phyloP scores from a whole-genome alignment of 2,113 vertebrate species.

The Callionymus lyra region DNA sequence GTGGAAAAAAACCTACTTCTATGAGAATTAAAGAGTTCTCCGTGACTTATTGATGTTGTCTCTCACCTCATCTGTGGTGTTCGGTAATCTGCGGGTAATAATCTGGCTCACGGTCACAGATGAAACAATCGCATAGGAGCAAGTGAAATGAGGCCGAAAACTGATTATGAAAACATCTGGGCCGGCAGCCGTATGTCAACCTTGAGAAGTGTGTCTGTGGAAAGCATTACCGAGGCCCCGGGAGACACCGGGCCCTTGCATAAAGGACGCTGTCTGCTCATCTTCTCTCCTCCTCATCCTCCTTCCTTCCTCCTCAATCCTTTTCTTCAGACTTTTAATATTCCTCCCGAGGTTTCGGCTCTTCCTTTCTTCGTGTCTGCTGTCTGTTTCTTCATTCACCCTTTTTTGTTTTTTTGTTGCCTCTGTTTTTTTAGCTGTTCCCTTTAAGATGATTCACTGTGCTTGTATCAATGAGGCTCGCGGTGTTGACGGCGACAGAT shows the following conservation, averaged over 20 bases:
- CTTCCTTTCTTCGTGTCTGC: constrained; percentile 57
- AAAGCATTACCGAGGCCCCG: constrained; percentile 64
- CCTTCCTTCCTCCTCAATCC: constrained; percentile 46
- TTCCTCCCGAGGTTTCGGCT: constrained; percentile 55
- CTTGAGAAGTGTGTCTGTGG: constrained; percentile 63
- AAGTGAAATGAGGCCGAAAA: constrained; percentile 42
- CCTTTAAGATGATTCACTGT: constrained; percentile 21
- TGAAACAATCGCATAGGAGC: constrained; percentile 25
- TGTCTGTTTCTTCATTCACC: constrained; percentile 60
- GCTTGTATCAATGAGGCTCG: constrained; percentile 5
- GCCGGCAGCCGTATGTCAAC: constrained; percentile 54
- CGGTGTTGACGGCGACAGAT: constrained; percentile 19
- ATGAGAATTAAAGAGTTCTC: no score
- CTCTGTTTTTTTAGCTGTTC: constrained; percentile 15
- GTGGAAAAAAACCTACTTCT: no score
- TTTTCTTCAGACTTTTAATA: constrained; percentile 56
- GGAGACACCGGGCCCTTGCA: constrained; percentile 57
- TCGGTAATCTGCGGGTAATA: constrained; percentile 57
- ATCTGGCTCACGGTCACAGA: constrained; percentile 52
- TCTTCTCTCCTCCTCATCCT: constrained; percentile 53
- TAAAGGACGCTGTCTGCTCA: constrained; percentile 59
- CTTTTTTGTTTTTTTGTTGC: constrained; percentile 47
- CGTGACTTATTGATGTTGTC: no score
- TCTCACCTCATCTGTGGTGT: neutral
- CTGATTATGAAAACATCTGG: constrained; percentile 73